Evolutionary conservation across 2,113 vertebrate genomes (phyloP), one percentile per base, ranked within the genome.

Genomic region (Phrynosoma platyrhinos): DNA sequence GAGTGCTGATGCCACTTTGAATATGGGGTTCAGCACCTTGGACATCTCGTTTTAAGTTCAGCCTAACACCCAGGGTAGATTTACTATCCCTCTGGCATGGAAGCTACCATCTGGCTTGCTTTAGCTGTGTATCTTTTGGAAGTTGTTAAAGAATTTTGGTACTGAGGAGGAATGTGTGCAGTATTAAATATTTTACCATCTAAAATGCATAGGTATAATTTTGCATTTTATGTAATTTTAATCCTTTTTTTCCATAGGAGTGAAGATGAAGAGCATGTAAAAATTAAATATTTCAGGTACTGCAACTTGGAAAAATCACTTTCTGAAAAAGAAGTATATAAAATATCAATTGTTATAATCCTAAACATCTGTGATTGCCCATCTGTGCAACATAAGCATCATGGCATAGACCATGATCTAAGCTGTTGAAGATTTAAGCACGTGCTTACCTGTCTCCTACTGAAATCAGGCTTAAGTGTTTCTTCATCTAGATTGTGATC

Each of bases 211-310:
- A 23, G 13, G 10, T 88, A 36, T 74, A 66, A 68, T 87, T 85
- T 81, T 89, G 89, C 84, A 52, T 3, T 2, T 10, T 27, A 78
- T 79, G 5, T 83, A 90, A 93, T 75, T 5, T 82, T 25, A 87
- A 0, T 89, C 0, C 89, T 76, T 95, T 90, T 40, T 93, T 92
- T 85, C 82, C 93, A n/a, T 94, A 98, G 98, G 96, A 97, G 96
- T 85, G 98, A 98, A 95, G 98, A 96, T 90, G 97, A 98, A 27
- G 97, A 98, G 89, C 97, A 98, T 80, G 93, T 97, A 83, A 98
- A 98, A 97, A 96, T 97, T 25, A 98, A 98, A 94, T 97, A 98
- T 93, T 97, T 98, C 96, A 98, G 98, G 98, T 98, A 96, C 64
- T 27, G 18, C 84, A 55, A 87, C 69, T 90, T 87, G 36, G n/a